These are phyloP conservation scores for Tridacna gigas DNA, from an alignment of 2,888 invertebrate genomes.

Conservation along the genomic window DNA sequence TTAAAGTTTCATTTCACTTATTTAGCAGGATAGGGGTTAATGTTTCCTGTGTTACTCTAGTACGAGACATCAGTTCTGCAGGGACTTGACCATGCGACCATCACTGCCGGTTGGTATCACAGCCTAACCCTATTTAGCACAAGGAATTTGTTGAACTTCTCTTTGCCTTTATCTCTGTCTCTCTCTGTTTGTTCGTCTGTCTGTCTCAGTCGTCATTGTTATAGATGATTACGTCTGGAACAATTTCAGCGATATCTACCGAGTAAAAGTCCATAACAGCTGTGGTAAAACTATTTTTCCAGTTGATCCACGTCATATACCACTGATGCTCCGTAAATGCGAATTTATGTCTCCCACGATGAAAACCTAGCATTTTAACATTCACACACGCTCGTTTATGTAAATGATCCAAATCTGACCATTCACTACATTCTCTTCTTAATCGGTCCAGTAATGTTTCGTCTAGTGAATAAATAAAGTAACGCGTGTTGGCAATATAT, in stretches of 20 bases:
- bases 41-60: no score
- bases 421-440: not conserved
- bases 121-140: no score
- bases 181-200: not conserved
- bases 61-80: no score
- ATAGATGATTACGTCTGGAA: not conserved
- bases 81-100: no score
- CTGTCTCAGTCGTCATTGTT: not conserved
- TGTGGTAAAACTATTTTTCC: not conserved
- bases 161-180: not conserved
- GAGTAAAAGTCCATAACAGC: not conserved
- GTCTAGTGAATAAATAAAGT: constrained; percentile 29
- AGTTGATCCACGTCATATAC: constrained; percentile 26
- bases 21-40: no score
- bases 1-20: no score
- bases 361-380: not conserved
- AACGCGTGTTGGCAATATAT: constrained; percentile 38
- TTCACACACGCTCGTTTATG: constrained; percentile 17
- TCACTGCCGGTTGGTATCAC: no score
- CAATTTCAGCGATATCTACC: not conserved
- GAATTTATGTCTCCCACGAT: constrained; percentile 3
- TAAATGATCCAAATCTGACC: not conserved
- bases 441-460: not conserved
- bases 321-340: constrained; percentile 26
- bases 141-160: no score